phyloP scores from a whole-genome alignment of 2,113 vertebrate genomes.

The Talpa occidentalis region DNA sequence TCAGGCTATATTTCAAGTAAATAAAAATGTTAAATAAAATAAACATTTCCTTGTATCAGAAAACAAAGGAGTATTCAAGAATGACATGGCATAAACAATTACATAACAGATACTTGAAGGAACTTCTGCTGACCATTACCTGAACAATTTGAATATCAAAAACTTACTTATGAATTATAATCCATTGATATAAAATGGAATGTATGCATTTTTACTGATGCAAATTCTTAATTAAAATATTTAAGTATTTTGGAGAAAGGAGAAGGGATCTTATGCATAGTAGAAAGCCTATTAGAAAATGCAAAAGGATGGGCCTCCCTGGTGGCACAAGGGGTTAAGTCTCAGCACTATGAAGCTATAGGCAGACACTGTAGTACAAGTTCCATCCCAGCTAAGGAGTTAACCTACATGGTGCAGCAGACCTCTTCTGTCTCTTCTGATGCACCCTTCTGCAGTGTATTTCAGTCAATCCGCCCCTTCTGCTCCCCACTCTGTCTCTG shows the following conservation, averaged over 20 bases:
- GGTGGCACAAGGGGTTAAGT: too few relatives aligned
- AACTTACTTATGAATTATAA: neutral
- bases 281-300: neutral
- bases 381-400: too few relatives aligned
- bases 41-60: neutral
- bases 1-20: neutral
- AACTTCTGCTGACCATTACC: neutral
- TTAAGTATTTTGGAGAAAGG: neutral
- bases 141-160: neutral
- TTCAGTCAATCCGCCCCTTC: too few relatives aligned
- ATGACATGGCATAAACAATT: neutral
- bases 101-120: neutral
- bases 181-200: neutral
- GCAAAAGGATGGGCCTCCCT: too few relatives aligned
- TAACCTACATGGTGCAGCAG: too few relatives aligned
- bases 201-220: neutral
- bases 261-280: neutral
- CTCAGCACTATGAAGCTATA: too few relatives aligned
- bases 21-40: neutral
- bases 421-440: too few relatives aligned
- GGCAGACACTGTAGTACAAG: too few relatives aligned
- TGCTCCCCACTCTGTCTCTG: too few relatives aligned
- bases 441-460: too few relatives aligned
- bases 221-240: neutral
- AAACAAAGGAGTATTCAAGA: neutral